Percentiles rank a stretch among this genome's conserved stretches.
These are phyloP conservation scores for Anhinga anhinga DNA, from an alignment of 2,113 vertebrate genomes.

Conservation along the genomic window DNA sequence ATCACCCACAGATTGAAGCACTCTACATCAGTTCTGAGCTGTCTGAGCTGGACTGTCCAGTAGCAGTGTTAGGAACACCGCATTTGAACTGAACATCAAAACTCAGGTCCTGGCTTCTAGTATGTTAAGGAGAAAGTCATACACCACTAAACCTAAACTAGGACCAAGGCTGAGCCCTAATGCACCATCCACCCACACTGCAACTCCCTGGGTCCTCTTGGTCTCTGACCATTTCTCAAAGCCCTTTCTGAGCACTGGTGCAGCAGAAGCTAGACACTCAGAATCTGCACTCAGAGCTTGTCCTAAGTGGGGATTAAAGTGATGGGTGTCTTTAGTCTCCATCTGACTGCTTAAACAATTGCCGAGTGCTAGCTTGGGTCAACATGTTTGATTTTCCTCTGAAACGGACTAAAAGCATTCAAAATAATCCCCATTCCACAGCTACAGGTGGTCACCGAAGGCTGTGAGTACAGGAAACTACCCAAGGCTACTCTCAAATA, in stretches of 20 bases:
- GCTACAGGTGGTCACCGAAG: background rate
- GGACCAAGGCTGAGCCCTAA: background rate
- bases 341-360: background rate
- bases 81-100: background rate
- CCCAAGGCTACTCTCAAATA: background rate
- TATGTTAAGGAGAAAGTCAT: background rate
- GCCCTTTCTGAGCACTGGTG: background rate
- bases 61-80: background rate
- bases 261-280: background rate
- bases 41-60: no score
- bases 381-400: background rate
- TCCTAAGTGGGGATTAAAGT: background rate
- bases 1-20: background rate
- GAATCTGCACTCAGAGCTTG: background rate
- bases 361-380: background rate
- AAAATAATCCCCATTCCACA: background rate
- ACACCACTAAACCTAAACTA: background rate
- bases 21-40: background rate
- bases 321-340: background rate
- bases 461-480: background rate
- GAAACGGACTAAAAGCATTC: background rate
- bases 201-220: background rate
- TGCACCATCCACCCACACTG: background rate
- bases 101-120: background rate
- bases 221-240: background rate